These are phyloP conservation scores for Pteronotus mesoamericanus DNA, from an alignment of 2,797 vertebrate species.

Conservation along the genomic window DNA sequence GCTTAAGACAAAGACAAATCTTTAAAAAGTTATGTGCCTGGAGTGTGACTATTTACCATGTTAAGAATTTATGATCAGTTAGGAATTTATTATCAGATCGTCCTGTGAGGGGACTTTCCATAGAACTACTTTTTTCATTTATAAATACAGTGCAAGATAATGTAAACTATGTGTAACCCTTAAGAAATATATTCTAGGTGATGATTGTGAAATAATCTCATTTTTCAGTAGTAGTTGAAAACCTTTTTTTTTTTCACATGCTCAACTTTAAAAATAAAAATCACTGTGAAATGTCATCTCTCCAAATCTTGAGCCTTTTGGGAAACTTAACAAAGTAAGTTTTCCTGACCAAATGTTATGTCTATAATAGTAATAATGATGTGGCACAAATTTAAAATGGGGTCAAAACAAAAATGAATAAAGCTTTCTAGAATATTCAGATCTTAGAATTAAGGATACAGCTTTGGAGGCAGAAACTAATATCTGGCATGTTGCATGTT, in stretches of 20 bases:
- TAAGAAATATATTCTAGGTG: neutral
- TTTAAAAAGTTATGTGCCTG: neutral
- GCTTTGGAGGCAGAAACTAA: neutral
- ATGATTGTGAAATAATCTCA: neutral
- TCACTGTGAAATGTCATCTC: neutral
- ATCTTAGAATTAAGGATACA: neutral
- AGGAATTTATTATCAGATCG: neutral
- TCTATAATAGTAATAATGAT: neutral
- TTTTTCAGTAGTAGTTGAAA: neutral
- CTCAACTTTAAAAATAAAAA: slow-evolving; percentile 32
- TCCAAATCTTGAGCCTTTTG: neutral
- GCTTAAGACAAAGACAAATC: neutral
- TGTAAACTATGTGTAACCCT: neutral
- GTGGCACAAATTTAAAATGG: neutral
- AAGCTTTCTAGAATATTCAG: neutral
- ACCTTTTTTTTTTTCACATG: neutral
- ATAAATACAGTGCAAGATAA: neutral
- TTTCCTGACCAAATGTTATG: neutral
- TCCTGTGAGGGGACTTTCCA: neutral
- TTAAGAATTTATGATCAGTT: neutral
- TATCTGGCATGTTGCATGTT: accelerated
- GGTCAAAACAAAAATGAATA: neutral
- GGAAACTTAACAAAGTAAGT: neutral
- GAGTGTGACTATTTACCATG: neutral
- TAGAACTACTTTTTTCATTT: neutral